A percentile compares a stretch with the other conserved stretches of the same genome.
These are phyloP conservation scores for Agrochola lychnidis DNA, from an alignment of 2,888 invertebrate species.

Conservation along the genomic window DNA sequence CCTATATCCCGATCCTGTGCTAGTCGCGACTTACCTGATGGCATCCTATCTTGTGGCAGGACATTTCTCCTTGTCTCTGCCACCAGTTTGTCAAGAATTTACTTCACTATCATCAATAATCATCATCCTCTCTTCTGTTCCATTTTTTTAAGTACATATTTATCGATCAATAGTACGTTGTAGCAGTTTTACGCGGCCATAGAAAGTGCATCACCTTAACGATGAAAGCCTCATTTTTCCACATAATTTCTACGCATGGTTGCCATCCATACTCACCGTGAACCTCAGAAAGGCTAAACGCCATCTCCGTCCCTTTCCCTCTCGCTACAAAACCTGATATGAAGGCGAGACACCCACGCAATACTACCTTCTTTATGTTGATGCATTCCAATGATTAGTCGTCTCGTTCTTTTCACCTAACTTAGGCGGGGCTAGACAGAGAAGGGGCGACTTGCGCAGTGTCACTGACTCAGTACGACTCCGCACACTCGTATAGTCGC, in stretches of 20 bases:
- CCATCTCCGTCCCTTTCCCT: constrained; percentile 72
- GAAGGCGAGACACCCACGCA: constrained; percentile 77
- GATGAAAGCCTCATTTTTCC: constrained; percentile 86
- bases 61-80: background rate
- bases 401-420: constrained; percentile 74
- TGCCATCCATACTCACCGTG: constrained; percentile 80
- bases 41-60: background rate
- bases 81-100: background rate
- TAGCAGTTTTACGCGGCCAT: too few relatives aligned
- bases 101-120: background rate
- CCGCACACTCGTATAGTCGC: constrained; percentile 75
- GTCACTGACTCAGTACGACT: constrained; percentile 88
- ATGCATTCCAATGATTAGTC: constrained; percentile 82
- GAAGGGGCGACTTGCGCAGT: constrained; percentile 83
- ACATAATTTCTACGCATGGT: constrained; percentile 82
- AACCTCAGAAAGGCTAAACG: constrained; percentile 80
- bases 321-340: constrained; percentile 68
- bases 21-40: background rate
- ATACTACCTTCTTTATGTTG: constrained; percentile 78
- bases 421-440: constrained; percentile 72
- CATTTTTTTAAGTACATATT: background rate
- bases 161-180: background rate
- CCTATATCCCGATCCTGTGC: too few relatives aligned
- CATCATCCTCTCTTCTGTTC: background rate
- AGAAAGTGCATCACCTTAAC: constrained; percentile 78